Conservation (phyloP, 2,113 vertebrate genomes). For the Nothoprocta pentlandii region DNA sequence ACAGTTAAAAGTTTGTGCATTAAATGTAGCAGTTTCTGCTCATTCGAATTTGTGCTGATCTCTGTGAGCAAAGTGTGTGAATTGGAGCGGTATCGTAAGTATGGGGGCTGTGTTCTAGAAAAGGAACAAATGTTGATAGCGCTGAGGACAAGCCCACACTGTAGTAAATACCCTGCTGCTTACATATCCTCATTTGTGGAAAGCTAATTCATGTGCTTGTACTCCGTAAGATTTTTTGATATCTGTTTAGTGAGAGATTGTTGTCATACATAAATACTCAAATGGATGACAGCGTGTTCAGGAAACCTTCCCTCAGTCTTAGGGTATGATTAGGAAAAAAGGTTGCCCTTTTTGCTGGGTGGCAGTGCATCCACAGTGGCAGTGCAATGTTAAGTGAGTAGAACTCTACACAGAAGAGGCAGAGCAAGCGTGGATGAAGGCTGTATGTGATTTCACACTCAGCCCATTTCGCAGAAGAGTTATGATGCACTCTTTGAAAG, state of each 20-base stretch:
- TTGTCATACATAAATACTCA: background rate
- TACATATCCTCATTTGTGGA: background rate
- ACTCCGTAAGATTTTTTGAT: background rate
- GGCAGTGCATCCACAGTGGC: background rate
- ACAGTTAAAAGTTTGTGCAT: background rate
- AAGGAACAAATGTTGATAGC: rapidly evolving
- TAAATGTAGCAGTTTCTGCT: background rate
- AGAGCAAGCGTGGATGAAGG: background rate
- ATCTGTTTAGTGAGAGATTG: background rate
- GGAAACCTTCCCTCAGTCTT: background rate
- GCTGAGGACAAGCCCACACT: background rate
- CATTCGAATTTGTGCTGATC: background rate
- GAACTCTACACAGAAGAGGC: background rate
- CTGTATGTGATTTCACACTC: rapidly evolving
- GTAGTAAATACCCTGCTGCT: background rate
- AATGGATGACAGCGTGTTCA: background rate
- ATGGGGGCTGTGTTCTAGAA: background rate
- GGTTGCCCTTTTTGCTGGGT: rapidly evolving
- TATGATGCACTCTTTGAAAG: background rate
- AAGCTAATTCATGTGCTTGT: background rate
- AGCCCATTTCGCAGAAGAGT: background rate
- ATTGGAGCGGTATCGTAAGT: background rate
- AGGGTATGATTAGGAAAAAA: background rate
- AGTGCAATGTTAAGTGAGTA: background rate
- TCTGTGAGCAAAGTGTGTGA: background rate